Evolutionary conservation across 2,888 invertebrate species (phyloP).

Genomic region (Parnassius glacialis): DNA sequence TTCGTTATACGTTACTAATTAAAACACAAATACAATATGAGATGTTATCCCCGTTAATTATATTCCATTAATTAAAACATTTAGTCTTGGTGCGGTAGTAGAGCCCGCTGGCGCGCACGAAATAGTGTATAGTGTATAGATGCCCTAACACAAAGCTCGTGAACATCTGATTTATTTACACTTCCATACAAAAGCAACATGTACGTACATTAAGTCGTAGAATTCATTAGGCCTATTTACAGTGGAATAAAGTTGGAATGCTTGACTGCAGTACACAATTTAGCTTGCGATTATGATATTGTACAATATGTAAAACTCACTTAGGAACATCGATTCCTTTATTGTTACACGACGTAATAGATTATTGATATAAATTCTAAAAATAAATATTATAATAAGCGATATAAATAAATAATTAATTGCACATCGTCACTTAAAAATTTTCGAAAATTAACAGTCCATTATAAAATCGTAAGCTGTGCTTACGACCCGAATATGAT

Average conservation of each 20-base stretch:
- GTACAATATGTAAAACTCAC: conserved; percentile 64
- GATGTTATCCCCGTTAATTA: conserved; percentile 76
- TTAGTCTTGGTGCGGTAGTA: conserved; percentile 65
- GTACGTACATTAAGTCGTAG: conserved; percentile 72
- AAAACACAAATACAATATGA: conserved; percentile 81
- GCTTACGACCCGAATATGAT: conserved; percentile 53
- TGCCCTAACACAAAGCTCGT: conserved; percentile 61
- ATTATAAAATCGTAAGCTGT: conserved; percentile 60
- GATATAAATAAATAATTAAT: conserved; percentile 73
- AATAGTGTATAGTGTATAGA: conserved; percentile 43
- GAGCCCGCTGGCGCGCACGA: conserved; percentile 52
- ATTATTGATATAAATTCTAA: conserved; percentile 69
- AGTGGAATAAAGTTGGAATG: conserved; percentile 80
- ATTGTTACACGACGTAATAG: conserved; percentile 57
- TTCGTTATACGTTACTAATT: conserved; percentile 79
- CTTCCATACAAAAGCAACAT: conserved; percentile 68
- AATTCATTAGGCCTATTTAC: conserved; percentile 78
- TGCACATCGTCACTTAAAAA: conserved; percentile 71
- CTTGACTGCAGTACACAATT: conserved; percentile 68
- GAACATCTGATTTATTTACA: conserved; percentile 70
- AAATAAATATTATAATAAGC: conserved; percentile 77
- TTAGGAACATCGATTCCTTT: conserved; percentile 75
- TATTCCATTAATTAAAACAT: conserved; percentile 64
- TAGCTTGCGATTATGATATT: conserved; percentile 60
- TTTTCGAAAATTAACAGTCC: conserved; percentile 60